These are phyloP conservation scores for Cheilosia scutellata DNA, from an alignment of 2,888 invertebrate species.

Conservation along the genomic window DNA sequence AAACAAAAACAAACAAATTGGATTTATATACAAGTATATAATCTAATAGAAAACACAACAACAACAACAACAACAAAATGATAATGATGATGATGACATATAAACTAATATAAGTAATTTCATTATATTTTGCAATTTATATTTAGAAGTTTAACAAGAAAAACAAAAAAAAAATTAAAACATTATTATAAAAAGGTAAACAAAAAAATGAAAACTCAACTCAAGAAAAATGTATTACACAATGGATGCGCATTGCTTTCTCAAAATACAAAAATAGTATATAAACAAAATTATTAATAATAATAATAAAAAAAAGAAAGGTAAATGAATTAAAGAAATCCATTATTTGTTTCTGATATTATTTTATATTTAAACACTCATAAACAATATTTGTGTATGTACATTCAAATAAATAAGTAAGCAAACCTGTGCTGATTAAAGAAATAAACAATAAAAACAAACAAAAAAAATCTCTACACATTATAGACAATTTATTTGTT, in stretches of 20 bases:
- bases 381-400: slow-evolving; percentile 76
- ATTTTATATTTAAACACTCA: slow-evolving; percentile 75
- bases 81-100: slow-evolving; percentile 59
- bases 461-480: background rate
- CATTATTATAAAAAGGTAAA: slow-evolving; percentile 45
- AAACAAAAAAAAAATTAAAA: slow-evolving; percentile 17
- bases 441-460: slow-evolving; percentile 75
- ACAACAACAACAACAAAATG: slow-evolving; percentile 34
- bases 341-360: slow-evolving; percentile 78
- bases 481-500: background rate
- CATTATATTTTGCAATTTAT: slow-evolving; percentile 76
- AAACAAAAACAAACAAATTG: slow-evolving; percentile 47
- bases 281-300: slow-evolving; percentile 63
- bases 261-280: slow-evolving; percentile 62
- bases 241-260: slow-evolving; percentile 74
- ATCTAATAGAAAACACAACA: slow-evolving; percentile 53
- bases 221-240: slow-evolving; percentile 63
- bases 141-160: slow-evolving; percentile 68
- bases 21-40: slow-evolving; percentile 60
- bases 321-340: slow-evolving; percentile 13
- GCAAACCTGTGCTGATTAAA: slow-evolving; percentile 76
- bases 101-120: slow-evolving; percentile 74
- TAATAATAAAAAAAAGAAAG: slow-evolving; percentile 29
- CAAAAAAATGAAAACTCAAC: slow-evolving; percentile 55
- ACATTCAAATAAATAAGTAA: slow-evolving; percentile 76